Conservation (phyloP, 2,113 vertebrate species). For the Eudyptes chrysolophus region DNA sequence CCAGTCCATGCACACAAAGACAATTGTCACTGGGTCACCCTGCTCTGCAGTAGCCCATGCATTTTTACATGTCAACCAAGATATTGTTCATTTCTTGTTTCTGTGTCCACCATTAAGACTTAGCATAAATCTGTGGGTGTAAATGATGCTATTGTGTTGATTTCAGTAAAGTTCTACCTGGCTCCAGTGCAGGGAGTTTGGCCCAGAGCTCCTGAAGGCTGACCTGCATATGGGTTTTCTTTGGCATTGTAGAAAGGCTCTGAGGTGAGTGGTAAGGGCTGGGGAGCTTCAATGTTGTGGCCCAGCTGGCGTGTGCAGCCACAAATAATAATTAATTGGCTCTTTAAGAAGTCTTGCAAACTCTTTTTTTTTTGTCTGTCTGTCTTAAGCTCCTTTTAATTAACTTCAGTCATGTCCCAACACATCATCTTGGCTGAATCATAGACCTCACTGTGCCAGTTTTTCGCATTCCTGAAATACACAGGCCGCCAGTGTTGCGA, state of each 20-base stretch:
- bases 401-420: conserved; percentile 67
- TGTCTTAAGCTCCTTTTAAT: conserved; percentile 70
- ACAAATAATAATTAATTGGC: conserved; percentile 61
- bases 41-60: not conserved
- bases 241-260: not conserved
- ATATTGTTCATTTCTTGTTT: not conserved
- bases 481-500: conserved; percentile 46
- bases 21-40: not conserved
- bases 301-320: conserved; percentile 62
- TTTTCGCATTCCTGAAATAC: conserved; percentile 73
- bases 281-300: conserved; percentile 52
- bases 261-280: conserved; percentile 18
- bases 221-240: conserved; percentile 13
- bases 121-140: not conserved
- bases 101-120: not conserved
- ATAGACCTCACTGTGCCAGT: conserved; percentile 56
- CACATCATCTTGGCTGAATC: conserved; percentile 71
- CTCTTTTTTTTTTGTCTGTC: conserved; percentile 9
- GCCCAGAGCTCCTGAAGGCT: not conserved
- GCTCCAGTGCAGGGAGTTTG: not conserved
- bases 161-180: not conserved
- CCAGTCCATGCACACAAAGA: not conserved
- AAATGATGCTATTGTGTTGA: not conserved
- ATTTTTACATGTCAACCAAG: not conserved
- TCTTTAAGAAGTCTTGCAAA: conserved; percentile 63